Conservation (phyloP, 2,888 invertebrate species). For the Syrista parreyssii region DNA sequence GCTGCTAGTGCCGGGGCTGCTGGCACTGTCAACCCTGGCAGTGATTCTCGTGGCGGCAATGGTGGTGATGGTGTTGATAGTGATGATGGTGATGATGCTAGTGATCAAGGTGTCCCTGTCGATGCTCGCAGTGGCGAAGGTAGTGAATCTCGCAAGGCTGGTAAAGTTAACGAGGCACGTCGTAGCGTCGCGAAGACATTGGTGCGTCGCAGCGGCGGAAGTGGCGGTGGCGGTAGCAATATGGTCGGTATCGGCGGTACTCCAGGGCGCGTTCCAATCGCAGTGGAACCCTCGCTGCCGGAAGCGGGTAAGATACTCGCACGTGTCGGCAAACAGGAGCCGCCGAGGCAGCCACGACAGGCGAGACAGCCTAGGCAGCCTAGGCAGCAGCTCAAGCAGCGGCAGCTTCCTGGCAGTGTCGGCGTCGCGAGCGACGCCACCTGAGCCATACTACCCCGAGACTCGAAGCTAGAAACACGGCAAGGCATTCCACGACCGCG, state of each 20-base stretch:
- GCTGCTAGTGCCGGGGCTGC: neutral
- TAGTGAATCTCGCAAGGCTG: neutral
- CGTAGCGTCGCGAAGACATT: conserved; percentile 17
- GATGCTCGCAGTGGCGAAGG: neutral
- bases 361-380: neutral
- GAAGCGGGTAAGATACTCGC: neutral
- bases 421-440: conserved; percentile 32
- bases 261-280: neutral
- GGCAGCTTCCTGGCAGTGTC: neutral
- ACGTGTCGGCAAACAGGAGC: neutral
- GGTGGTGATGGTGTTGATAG: conserved; percentile 1
- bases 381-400: neutral
- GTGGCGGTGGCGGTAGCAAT: neutral
- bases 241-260: neutral
- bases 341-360: neutral
- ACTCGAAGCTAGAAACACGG: conserved; percentile 35
- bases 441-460: conserved; percentile 28
- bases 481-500: conserved; percentile 40
- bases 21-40: neutral
- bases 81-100: neutral
- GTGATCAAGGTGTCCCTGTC: conserved; percentile 4
- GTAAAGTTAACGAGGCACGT: conserved; percentile 9
- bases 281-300: neutral
- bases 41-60: neutral
- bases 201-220: conserved; percentile 5